phyloP scores from a whole-genome alignment of 2,113 vertebrate species.

The Cephalopholis sonnerati region DNA sequence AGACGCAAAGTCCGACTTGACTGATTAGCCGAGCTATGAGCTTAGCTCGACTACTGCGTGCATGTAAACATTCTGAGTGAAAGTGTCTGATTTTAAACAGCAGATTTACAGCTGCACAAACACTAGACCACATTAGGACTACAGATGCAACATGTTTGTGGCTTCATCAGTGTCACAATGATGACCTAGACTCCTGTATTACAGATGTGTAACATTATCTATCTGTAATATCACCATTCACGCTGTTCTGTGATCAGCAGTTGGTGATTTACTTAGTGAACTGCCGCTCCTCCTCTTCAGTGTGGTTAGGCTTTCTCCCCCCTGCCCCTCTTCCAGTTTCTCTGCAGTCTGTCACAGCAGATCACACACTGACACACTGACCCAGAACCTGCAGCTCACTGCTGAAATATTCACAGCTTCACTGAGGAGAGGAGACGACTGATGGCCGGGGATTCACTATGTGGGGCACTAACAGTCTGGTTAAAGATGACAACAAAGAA shows the following conservation, averaged over 20 bases:
- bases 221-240: background rate
- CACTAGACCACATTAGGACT: too few relatives aligned
- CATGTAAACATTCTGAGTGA: too few relatives aligned
- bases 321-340: background rate
- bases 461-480: background rate
- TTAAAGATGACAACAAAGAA: background rate
- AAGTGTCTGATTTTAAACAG: too few relatives aligned
- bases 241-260: background rate
- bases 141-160: too few relatives aligned
- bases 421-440: background rate
- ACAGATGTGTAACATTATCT: background rate
- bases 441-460: background rate
- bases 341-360: slow-evolving; percentile 32
- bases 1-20: too few relatives aligned
- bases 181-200: too few relatives aligned
- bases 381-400: slow-evolving; percentile 67
- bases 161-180: too few relatives aligned
- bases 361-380: slow-evolving; percentile 72
- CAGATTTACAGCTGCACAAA: too few relatives aligned
- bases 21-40: too few relatives aligned
- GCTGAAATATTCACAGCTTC: slow-evolving; percentile 66
- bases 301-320: too few relatives aligned
- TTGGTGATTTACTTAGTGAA: background rate
- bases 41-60: too few relatives aligned
- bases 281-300: background rate